Percentiles rank a stretch among this genome's conserved stretches.
These are phyloP conservation scores for Monopterus albus DNA, from an alignment of 2,113 vertebrate genomes.

Conservation along the genomic window DNA sequence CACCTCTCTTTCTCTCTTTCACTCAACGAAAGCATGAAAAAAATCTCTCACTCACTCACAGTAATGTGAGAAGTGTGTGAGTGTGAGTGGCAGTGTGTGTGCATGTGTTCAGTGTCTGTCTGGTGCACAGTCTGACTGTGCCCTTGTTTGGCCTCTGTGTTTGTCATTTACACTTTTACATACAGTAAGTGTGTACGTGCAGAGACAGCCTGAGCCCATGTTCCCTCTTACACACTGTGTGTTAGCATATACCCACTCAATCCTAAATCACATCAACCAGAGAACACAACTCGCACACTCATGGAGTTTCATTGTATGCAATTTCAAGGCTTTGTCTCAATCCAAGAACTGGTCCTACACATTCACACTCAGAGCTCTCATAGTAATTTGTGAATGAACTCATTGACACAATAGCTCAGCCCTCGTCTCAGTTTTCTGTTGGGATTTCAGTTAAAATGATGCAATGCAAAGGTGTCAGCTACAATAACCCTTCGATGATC, in stretches of 20 bases:
- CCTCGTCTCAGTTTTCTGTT: conserved; percentile 18
- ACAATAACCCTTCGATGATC: conserved; percentile 46
- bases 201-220: conserved; percentile 33
- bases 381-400: conserved; percentile 60
- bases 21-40: conserved; percentile 68
- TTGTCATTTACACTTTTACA: conserved; percentile 53
- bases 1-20: conserved; percentile 70
- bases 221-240: conserved; percentile 16
- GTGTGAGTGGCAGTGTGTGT: background rate
- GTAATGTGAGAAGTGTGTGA: conserved; percentile 63
- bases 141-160: conserved; percentile 56
- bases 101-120: conserved; percentile 22
- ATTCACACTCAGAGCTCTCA: conserved; percentile 18
- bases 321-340: conserved; percentile 16
- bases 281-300: background rate
- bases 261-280: background rate
- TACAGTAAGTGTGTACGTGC: conserved; percentile 17
- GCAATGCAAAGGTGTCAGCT: conserved; percentile 31
- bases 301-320: background rate
- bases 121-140: conserved; percentile 38
- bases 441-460: conserved; percentile 17
- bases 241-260: conserved; percentile 13
- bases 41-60: conserved; percentile 58
- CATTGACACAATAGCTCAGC: conserved; percentile 38
- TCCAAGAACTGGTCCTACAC: background rate